Percentiles rank a stretch among this genome's conserved stretches.
Conservation (phyloP, 2,888 invertebrate genomes). For the Cryptus viduatorius region DNA sequence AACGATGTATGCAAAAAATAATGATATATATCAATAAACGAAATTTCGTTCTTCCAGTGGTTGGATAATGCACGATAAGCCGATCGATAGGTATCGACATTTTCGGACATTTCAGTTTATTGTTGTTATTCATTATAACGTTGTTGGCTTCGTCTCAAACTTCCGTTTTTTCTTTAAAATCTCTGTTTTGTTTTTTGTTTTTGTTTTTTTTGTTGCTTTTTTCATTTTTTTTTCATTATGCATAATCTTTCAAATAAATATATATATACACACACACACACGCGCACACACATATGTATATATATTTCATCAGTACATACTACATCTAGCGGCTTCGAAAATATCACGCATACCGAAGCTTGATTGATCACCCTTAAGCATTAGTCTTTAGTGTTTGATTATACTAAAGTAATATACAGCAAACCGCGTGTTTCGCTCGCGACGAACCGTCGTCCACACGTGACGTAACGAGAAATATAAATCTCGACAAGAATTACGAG, state of each 20-base stretch:
- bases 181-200: constrained; percentile 60
- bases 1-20: constrained; percentile 13
- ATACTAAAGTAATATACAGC: constrained; percentile 83
- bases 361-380: constrained; percentile 82
- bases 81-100: constrained; percentile 61
- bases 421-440: constrained; percentile 69
- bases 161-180: constrained; percentile 63
- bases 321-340: constrained; percentile 73
- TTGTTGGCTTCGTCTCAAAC: constrained; percentile 67
- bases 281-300: constrained; percentile 66
- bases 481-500: constrained; percentile 16
- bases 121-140: constrained; percentile 75
- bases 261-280: constrained; percentile 35
- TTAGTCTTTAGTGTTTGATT: constrained; percentile 84
- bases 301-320: constrained; percentile 67
- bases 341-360: constrained; percentile 78
- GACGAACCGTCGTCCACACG: constrained; percentile 52
- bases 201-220: constrained; percentile 24
- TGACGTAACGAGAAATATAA: constrained; percentile 18
- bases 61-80: constrained; percentile 70
- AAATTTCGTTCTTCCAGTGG: constrained; percentile 58
- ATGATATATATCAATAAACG: constrained; percentile 62
- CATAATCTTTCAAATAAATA: constrained; percentile 62
- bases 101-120: constrained; percentile 77
- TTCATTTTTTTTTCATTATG: constrained; percentile 59